Evolutionary conservation across 1,140 invertebrate species (phyloP), one percentile per base, ranked within the genome.

Genomic region (Oreohelix idahoensis): DNA sequence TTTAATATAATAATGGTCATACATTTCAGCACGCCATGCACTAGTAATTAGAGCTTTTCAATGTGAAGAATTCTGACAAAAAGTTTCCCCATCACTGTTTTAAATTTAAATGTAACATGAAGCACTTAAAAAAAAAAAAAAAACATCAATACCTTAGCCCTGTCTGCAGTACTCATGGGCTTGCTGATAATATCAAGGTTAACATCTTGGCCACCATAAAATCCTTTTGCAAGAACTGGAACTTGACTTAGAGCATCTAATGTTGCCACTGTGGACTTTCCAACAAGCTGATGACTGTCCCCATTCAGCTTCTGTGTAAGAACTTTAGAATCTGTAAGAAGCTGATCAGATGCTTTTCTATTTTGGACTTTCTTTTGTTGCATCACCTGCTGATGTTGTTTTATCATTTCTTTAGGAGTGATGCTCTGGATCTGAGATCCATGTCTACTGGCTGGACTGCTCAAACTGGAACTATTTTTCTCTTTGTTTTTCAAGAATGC

Each of bases 401-500:
- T 88, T 15, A 92, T 66, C 8, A 92, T 76, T n/a, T 91, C 89
- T 36, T 74, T 85, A 23, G 89, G 82, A 23, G 88, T 85, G 20
- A 89, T 78, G 8, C 88, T 89, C 75, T 86, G 80, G 15, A 88
- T 70, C 1, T 69, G 36, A 36, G 75, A 74, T 77, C n/a, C 29
- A 0, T 0, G 36, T 17, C 4, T 32, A 17, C 32, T 70, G 23
- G n/a, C 26, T 32, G 63, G 42, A 29, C 20, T 45, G 15, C 17
- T 81, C 1, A 26, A 4, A 38, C 10, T 49, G 5, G 15, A 26
- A 20, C 1, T 32, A 26, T 35, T 35, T 35, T 84, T 85, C 81
- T 92, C 92, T 39, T 89, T 85, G 32, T 90, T 89, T 20, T 90
- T 86, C 0, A 93, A 85, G 85, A 92, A 90, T 77, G 90, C 89